phyloP scores from a whole-genome alignment of 2,797 vertebrate species.

The Synaphobranchus kaupii region DNA sequence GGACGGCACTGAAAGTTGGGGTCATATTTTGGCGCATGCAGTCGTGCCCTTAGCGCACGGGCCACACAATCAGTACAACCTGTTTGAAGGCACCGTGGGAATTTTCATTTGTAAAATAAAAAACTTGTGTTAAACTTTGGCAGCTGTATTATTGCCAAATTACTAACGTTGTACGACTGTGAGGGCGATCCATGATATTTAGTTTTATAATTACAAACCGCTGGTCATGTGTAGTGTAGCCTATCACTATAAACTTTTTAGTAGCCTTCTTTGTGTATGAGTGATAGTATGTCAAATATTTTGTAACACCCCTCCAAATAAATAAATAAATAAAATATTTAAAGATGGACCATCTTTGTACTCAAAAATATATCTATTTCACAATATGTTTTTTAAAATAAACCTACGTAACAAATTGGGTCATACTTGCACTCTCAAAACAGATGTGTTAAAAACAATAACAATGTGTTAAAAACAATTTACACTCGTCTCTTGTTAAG shows the following conservation, averaged over 20 bases:
- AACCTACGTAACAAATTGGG: neutral
- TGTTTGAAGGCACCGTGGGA: neutral
- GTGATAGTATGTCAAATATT: neutral
- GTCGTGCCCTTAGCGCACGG: neutral
- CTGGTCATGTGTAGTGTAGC: neutral
- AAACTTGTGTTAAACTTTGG: neutral
- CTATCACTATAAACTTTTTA: slow-evolving; percentile 2
- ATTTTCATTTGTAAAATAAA: neutral
- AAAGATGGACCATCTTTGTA: neutral
- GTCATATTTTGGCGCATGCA: neutral
- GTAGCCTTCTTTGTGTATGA: neutral
- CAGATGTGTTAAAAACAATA: no score
- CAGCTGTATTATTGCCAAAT: neutral
- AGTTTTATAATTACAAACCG: neutral
- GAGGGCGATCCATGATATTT: neutral
- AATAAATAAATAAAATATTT: neutral
- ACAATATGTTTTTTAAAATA: neutral
- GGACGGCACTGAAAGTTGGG: neutral
- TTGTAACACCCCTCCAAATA: neutral
- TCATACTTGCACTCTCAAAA: no score
- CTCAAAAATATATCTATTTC: neutral
- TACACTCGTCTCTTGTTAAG: no score
- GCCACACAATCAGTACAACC: neutral
- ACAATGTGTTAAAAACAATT: no score
- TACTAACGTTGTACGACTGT: neutral